Evolutionary conservation across 2,888 invertebrate genomes (phyloP).

Genomic region (Camptogramma bilineatum): DNA sequence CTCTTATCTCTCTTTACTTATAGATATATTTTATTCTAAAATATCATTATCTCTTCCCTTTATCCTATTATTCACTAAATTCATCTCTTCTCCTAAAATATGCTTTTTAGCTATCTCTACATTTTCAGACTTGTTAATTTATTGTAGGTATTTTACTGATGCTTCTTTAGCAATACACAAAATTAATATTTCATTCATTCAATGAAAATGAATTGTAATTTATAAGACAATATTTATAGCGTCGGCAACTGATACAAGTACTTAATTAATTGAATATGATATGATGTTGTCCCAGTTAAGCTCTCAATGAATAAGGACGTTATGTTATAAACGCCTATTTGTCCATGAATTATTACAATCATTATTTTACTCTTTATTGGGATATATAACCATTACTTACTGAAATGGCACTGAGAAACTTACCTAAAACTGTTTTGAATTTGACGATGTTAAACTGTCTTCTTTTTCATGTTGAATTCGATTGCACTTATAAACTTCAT

Average conservation of each 20-base stretch:
- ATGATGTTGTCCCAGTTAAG: slow-evolving; percentile 18
- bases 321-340: slow-evolving; percentile 22
- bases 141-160: not conserved
- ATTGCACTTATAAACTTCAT: too few relatives aligned
- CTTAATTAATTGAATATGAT: slow-evolving; percentile 22
- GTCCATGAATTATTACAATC: slow-evolving; percentile 23
- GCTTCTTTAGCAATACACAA: not conserved
- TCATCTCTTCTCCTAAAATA: too few relatives aligned
- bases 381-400: slow-evolving; percentile 7
- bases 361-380: slow-evolving; percentile 17
- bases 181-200: not conserved
- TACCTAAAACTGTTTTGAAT: too few relatives aligned
- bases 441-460: too few relatives aligned
- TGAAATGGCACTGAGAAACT: too few relatives aligned
- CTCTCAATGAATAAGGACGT: slow-evolving; percentile 26
- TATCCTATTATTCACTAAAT: too few relatives aligned
- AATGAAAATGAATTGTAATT: slow-evolving; percentile 1
- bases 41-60: too few relatives aligned
- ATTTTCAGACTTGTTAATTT: too few relatives aligned
- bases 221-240: slow-evolving; percentile 18
- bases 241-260: slow-evolving; percentile 14
- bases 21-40: too few relatives aligned
- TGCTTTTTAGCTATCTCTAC: too few relatives aligned
- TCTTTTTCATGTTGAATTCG: too few relatives aligned
- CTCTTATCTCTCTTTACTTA: too few relatives aligned